Percentiles rank a stretch among this genome's conserved stretches.
Evolutionary conservation across 1,140 invertebrate genomes (phyloP).

Genomic region (Hylaeus volcanicus): DNA sequence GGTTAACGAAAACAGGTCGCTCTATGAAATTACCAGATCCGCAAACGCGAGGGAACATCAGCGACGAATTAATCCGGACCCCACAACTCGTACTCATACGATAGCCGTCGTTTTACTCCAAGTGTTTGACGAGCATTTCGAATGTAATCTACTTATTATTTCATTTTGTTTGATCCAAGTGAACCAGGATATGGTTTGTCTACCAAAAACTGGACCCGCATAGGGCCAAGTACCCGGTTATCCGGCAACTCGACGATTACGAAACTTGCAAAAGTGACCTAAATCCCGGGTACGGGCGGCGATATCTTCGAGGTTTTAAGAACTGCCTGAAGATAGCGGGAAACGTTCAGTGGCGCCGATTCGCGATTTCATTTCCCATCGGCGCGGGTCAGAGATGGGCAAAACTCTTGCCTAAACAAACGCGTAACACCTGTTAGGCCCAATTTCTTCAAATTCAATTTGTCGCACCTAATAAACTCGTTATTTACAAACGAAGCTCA

Average conservation of each 20-base stretch:
- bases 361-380: constrained; percentile 31
- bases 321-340: constrained; percentile 36
- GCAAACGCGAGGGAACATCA: not conserved
- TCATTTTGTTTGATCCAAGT: too few species aligned
- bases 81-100: too few species aligned
- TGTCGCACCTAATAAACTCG: too few species aligned
- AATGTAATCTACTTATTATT: too few species aligned
- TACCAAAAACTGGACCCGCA: constrained; percentile 6
- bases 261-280: constrained; percentile 47
- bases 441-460: too few species aligned
- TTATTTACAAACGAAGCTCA: too few species aligned
- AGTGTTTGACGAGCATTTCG: too few species aligned
- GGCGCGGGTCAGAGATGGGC: constrained; percentile 1
- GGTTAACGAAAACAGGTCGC: not conserved
- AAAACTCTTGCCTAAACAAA: not conserved
- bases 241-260: not conserved
- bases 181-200: too few species aligned
- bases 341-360: constrained; percentile 11
- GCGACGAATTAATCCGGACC: not conserved
- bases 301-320: constrained; percentile 31
- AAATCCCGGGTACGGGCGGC: constrained; percentile 41
- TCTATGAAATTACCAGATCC: too few species aligned
- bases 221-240: constrained; percentile 3
- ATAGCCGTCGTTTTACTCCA: too few species aligned
- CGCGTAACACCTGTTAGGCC: too few species aligned